Evolutionary conservation across 2,888 invertebrate species (phyloP), one percentile per base, ranked within the genome.

Genomic region (Eledona agricola): DNA sequence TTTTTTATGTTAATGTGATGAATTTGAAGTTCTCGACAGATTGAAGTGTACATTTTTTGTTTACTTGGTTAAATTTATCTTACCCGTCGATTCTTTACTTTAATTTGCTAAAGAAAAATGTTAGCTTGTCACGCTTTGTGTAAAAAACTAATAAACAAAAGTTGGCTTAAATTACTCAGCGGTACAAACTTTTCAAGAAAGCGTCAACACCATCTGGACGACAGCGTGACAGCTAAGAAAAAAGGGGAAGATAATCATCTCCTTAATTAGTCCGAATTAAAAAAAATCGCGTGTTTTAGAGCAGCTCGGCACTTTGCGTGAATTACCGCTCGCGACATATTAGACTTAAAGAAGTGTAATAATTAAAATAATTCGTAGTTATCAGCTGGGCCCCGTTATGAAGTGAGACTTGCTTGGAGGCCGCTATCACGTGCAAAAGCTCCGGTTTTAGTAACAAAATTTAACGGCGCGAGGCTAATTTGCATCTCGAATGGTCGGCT

Each of bases 391-490:
- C 52, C 55, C 53, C 56, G 60, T 66, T 65, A 65, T 64, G 65
- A 62, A 62, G 62, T 61, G 65, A 56, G 64, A 63, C 62, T 61
- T 57, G 63, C 58, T 55, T 60, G 64, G 63, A 66, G 55, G 63
- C 57, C 49, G 62, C 63, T 66, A 67, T 67, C 68, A 68, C 68
- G 69, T 67, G 68, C 65, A 59, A 67, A 66, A 66, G 65, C 66
- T 58, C 63, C 61, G 64, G 66, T 63, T 69, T 67, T 62, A 63
- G 61, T 66, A 69, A 69, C 70, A 67, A 71, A 72, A 72, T 72
- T 72, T 71, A 72, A 72, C 73, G 69, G 69, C 66, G 66, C 71
- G 60, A 59, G 60, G 65, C 71, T 74, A 74, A 74, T 73, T 74
- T 74, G 71, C 72, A 74, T 74, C 69, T 56, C 62, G 64, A 71